phyloP scores from a whole-genome alignment of 2,113 vertebrate genomes.

The Dipodomys ordii region DNA sequence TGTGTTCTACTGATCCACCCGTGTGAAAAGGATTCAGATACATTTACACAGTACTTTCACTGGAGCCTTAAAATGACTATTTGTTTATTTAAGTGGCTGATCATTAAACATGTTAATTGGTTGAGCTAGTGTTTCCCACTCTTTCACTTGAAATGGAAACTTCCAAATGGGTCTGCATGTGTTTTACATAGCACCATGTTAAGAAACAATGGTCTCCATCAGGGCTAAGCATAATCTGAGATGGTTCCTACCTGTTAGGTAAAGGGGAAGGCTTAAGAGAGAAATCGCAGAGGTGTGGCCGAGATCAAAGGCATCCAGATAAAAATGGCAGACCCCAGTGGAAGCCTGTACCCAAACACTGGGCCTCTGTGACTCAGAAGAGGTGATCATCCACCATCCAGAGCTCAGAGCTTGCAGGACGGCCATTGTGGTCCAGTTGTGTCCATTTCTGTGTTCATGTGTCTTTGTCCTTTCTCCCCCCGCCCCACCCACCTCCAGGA shows the following conservation, averaged over 20 bases:
- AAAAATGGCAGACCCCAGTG: background rate
- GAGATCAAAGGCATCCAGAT: background rate
- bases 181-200: background rate
- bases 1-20: background rate
- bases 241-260: background rate
- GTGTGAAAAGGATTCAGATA: background rate
- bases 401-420: background rate
- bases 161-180: background rate
- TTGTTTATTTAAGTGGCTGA: background rate
- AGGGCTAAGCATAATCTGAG: background rate
- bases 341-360: background rate
- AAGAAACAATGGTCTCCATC: background rate
- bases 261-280: background rate
- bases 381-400: too few relatives aligned
- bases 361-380: background rate
- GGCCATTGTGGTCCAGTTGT: too few relatives aligned
- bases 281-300: background rate
- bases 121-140: background rate
- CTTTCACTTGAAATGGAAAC: background rate
- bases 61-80: background rate
- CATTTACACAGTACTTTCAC: background rate
- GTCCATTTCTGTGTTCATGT: background rate
- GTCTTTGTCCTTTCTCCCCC: background rate
- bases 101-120: background rate
- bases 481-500: conserved; percentile 82